Base-by-base conservation (phyloP, 2,797 vertebrate genomes). In the Apogon hyalosoma region DNA sequence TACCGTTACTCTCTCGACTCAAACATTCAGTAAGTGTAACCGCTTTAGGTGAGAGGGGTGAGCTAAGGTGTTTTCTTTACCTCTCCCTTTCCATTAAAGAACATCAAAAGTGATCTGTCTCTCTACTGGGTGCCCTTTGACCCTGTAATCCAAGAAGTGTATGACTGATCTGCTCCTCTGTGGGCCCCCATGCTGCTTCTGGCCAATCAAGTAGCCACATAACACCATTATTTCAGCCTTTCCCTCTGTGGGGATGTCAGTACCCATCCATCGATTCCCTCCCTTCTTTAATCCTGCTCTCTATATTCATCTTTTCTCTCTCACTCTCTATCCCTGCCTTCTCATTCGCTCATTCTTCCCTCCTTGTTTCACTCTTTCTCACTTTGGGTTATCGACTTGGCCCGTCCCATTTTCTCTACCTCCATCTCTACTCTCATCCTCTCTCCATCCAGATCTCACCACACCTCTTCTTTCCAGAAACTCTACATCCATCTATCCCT, bases 181-280 rank as follows among this genome's bases (percentile, higher is more conserved):
- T 0, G 63, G 43, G 57, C 11, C 56, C 75, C 69, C 82, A 46
- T 53, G 77, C 74, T 71, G 86, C 75, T 73, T 36, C 2, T 62
- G 77, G 79, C 84, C 83, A 87, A 90, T 88, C 80, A 87, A 74
- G 42, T 47, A 18, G 69, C 70, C 65, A 68, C 80, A 83, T 66
- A 71, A 69, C 74, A 67, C 69, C 73, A 75, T 85, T 87, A 88
- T 86, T 84, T 77, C 81, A 83, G 68, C 73, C 64, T 55, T 57
- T 24, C 33, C 74, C 79, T 78, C 73, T 14, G 63, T 41, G 11
- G 71, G 62, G 51, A 52, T 73, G 83, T 78, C 82, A 63, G 80
- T 51, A 42, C 38, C 64, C 76, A 60, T 70, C 64, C 69, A 86
- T 85, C 38, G 73, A 87, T 84, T 28, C 69, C 52, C 47, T 70